Conservation (phyloP, 2,797 vertebrate genomes). For the Argya squamiceps region DNA sequence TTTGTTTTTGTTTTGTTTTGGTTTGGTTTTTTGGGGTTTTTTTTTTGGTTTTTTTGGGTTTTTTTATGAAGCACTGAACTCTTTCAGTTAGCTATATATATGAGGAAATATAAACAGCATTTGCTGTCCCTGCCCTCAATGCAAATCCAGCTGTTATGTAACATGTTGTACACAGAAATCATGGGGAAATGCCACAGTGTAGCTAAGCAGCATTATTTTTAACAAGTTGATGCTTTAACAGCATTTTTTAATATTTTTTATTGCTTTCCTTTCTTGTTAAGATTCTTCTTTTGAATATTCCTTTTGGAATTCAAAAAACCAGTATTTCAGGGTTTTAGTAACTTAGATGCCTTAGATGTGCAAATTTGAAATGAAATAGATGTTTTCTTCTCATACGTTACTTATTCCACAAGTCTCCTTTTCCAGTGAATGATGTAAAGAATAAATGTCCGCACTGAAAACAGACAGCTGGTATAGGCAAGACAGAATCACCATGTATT, state of each 20-base stretch:
- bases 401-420: neutral
- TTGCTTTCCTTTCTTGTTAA: neutral
- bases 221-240: neutral
- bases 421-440: neutral
- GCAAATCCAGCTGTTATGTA: conserved; percentile 10
- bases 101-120: neutral
- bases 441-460: neutral
- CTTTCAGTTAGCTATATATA: neutral
- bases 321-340: neutral
- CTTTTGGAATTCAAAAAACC: neutral
- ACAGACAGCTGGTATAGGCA: neutral
- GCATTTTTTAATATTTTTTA: neutral
- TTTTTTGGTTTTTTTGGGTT: neutral
- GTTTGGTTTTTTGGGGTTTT: neutral
- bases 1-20: neutral
- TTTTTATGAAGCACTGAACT: conserved; percentile 27
- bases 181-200: neutral
- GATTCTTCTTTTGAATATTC: neutral
- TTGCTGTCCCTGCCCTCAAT: conserved; percentile 20
- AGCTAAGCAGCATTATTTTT: neutral
- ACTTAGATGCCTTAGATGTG: neutral
- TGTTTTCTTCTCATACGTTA: neutral
- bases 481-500: neutral
- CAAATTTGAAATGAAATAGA: neutral
- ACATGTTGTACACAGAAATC: neutral